Base-by-base conservation (phyloP, 2,797 vertebrate species). In the Dromococcyx pavoninus region DNA sequence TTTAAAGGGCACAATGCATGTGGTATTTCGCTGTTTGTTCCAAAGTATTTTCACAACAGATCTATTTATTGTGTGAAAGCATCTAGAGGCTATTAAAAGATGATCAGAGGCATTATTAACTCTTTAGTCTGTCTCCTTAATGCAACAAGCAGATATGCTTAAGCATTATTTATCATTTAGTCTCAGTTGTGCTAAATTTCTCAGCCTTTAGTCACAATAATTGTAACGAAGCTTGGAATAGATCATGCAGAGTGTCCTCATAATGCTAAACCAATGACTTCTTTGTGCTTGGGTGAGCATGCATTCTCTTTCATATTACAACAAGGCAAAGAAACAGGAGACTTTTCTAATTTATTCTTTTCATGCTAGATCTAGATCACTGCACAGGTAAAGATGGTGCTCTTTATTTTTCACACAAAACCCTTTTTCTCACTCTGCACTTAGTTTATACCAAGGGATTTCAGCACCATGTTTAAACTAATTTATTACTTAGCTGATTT, bases 81-180 rank as follows among this genome's bases (percentile, higher is more conserved):
- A 95, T 88, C 81, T 61, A 80, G 41, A 94, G 88, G 92, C 88
- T 89, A 92, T 85, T 92, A 87, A 94, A 94, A 95, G 93, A 96
- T 95, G 88, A 94, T 84, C 69, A 72, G 78, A 93, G 89, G 73
- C 58, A 81, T 93, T 91, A 84, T 96, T 95, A 96, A 97, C 90
- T 95, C 95, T 95, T 96, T 86, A 86, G 71, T 77, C 76, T 84
- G 86, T 72, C 95, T 93, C 88, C 51, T 67, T 79, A 91, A 73
- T 50, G 79, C 89, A 79, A 77, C 88, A 9, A 95, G 89, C 64
- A 77, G 72, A 71, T 56, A n/a, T 65, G 84, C 71, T 89, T 33
- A 17, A 64, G 92, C 67, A 5, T 93, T 93, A 92, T 96, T 95
- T 93, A 57, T 84, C 66, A 12, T 46, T 86, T 71, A 28, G 48